phyloP scores from a whole-genome alignment of 2,797 vertebrate genomes.

The Smutsia temminckii region DNA sequence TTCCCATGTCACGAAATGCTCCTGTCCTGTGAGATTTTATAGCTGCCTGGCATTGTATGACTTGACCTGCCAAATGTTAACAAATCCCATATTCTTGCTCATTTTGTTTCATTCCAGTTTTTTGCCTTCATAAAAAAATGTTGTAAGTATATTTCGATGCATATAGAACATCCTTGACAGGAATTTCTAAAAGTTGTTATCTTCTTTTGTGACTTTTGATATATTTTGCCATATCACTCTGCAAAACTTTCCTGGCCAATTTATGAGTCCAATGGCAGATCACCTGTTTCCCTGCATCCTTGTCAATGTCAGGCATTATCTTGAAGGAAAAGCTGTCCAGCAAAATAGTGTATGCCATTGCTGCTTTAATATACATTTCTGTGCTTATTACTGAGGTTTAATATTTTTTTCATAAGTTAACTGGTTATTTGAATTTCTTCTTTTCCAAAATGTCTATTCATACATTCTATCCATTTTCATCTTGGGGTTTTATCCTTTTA shows the following conservation, averaged over 20 bases:
- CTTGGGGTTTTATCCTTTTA: not conserved
- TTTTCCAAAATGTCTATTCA: not conserved
- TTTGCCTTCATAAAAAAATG: not conserved
- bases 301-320: not conserved
- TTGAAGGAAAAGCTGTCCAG: not conserved
- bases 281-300: not conserved
- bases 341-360: rapidly evolving
- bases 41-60: not conserved
- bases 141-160: too few species aligned
- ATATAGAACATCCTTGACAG: not conserved
- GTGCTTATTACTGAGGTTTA: not conserved
- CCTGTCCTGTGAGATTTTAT: not conserved
- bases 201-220: not conserved
- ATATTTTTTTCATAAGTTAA: not conserved
- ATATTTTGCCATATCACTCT: not conserved
- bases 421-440: not conserved
- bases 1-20: not conserved
- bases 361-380: not conserved
- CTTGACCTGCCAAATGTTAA: not conserved
- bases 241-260: not conserved
- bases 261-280: not conserved
- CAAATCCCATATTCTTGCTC: rapidly evolving
- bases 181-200: not conserved
- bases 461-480: not conserved
- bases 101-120: not conserved